A percentile compares a stretch with the other conserved stretches of the same genome.
Evolutionary conservation across 1,140 invertebrate genomes (phyloP).

Genomic region (Drosophila orosa): DNA sequence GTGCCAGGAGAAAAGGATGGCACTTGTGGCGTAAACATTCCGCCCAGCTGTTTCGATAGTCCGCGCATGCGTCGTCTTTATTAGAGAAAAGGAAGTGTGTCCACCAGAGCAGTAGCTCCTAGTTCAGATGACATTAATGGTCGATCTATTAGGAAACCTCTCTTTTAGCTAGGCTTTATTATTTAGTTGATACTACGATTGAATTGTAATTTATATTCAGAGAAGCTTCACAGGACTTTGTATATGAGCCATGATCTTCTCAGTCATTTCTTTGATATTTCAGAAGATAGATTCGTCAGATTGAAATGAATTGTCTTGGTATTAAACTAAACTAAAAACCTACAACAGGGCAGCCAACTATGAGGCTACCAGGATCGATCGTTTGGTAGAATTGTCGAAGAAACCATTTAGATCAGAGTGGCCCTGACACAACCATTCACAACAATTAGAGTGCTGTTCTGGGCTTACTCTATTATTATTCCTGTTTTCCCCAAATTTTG

Average conservation of each 20-base stretch:
- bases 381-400: too few species aligned
- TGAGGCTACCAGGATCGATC: neutral
- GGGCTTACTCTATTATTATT: too few species aligned
- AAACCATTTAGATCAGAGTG: constrained; percentile 21
- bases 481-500: neutral
- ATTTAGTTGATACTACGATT: neutral
- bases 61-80: constrained; percentile 27
- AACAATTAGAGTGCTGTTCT: too few species aligned
- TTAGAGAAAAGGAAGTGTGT: neutral
- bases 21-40: constrained; percentile 24
- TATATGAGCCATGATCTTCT: too few species aligned
- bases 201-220: neutral
- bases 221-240: too few species aligned
- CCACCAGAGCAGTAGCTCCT: neutral
- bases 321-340: neutral
- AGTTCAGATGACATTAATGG: neutral
- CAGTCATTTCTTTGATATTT: constrained; percentile 1
- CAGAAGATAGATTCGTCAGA: too few species aligned
- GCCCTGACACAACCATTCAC: too few species aligned
- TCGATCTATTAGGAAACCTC: neutral
- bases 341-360: neutral
- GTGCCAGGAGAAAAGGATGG: constrained; percentile 6
- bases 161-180: too few species aligned
- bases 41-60: constrained; percentile 47
- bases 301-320: too few species aligned